Evolutionary conservation across 2,797 vertebrate species (phyloP), one percentile per base, ranked within the genome.

Genomic region (Syndactyla subalaris): DNA sequence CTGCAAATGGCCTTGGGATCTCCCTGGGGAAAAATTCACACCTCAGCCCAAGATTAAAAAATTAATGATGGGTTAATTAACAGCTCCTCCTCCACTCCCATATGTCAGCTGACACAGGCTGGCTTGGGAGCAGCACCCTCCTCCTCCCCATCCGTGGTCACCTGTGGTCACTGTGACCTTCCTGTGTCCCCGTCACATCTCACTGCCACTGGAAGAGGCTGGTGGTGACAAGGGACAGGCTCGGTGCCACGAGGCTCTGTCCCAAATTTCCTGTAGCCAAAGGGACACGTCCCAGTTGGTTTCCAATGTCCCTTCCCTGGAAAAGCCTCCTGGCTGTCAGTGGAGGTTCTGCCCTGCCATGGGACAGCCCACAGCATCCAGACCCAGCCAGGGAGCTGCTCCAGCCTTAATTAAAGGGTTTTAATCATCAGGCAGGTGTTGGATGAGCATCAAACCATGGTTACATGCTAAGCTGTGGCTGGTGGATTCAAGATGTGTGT

Each of bases 31-130:
- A 63, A 59, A 54, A 70, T 3, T 22, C 57, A 57, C 34, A 26
- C 11, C 14, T 85, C 39, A 61, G 29, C 22, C 29, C 49, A 30
- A 52, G 23, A 51, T 36, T 23, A 32, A 85, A 65, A 85, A 29
- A 61, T 27, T 15, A 84, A n/a, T 0, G 4, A 39, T 7, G 1
- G 0, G 48, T 55, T 66, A 71, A 81, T 46, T 30, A 19, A 19
- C 54, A 76, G 38, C 51, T 52, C 67, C 36, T 75, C n/a, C 49
- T 71, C 38, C 2, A 1, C 32, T 63, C 54, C 51, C 30, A 38
- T 45, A 34, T 1, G 0, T 20, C 3, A 3, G 59, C 43, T 86
- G 9, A 1, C 0, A 1, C 13, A 24, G 29, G 1, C 14, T 24
- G 26, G n/a, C 7, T 3, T 0, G 1, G 51, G 26, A 51, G 22